Evolutionary conservation across 2,113 vertebrate genomes (phyloP).

Genomic region (Ascaphus truei): DNA sequence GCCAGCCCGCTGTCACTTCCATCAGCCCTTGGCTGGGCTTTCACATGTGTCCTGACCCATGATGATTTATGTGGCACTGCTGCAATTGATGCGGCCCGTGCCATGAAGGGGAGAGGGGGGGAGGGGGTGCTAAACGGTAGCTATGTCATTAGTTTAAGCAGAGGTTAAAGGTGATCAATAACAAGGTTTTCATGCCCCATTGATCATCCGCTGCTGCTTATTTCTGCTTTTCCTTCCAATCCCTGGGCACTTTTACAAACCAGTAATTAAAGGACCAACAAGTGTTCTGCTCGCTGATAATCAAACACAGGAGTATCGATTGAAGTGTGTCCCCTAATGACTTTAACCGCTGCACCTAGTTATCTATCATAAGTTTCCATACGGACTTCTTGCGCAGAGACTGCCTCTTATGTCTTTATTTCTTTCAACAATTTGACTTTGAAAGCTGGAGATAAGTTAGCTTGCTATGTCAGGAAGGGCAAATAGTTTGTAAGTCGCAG

Average conservation of each 20-base stretch:
- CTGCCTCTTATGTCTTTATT: neutral
- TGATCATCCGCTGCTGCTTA: conserved; percentile 71
- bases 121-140: conserved; percentile 72
- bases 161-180: conserved; percentile 94
- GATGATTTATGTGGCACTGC: conserved; percentile 74
- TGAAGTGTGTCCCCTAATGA: conserved; percentile 19
- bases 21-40: conserved; percentile 1
- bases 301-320: conserved; percentile 47
- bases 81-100: conserved; percentile 70
- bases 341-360: neutral
- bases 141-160: conserved; percentile 82
- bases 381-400: neutral
- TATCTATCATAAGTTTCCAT: conserved; percentile 23
- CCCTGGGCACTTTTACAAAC: conserved; percentile 47
- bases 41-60: conserved; percentile 17
- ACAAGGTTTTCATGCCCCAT: conserved; percentile 80
- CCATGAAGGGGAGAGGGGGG: conserved; percentile 65
- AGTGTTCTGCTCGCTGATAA: conserved; percentile 50
- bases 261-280: conserved; percentile 57
- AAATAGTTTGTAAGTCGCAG: too few relatives aligned
- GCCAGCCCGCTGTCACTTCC: conserved; percentile 50
- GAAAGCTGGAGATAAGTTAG: too few relatives aligned
- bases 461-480: too few relatives aligned
- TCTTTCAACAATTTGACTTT: conserved; percentile 1
- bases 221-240: conserved; percentile 55